Base-by-base conservation (phyloP, 2,888 invertebrate genomes). In the Melanotus villosus region DNA sequence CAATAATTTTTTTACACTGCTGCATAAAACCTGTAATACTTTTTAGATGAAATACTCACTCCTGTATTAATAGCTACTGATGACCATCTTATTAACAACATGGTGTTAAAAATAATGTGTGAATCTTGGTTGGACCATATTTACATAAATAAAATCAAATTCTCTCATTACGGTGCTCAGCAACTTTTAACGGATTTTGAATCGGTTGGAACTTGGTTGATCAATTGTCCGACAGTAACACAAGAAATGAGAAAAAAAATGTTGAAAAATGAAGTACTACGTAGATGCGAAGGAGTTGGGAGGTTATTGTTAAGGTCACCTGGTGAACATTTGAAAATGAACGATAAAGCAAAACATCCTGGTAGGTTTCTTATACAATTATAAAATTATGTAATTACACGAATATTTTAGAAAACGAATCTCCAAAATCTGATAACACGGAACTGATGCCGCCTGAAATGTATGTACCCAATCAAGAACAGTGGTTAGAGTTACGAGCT, bases 381-480 rank as follows among this genome's bases (percentile, higher is more conserved):
- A 6, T 32, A 1, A 10, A 1, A 10, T 10, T 32, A 7, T 34
- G 7, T 7, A 7, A 41, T 9, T 41, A 41, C 14, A 6, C n/a
- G 16, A 9, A 16, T 16, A n/a, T 47, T 68, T 70, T 62, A 79
- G 89, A 78, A 26, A 86, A 87, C 14, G 81, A 85, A 0, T 87
- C 84, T 0, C 80, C 83, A 7, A 80, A 82, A 68, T 83, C 85
- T 0, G 82, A 84, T 18, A 85, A 85, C 45, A 82, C 86, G 41
- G 88, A 89, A 73, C 83, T 92, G 77, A 92, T 96, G 90, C 96
- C 95, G 0, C 93, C 95, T 0, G 96, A 96, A 85, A 95, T 96
- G 95, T 96, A 95, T 81, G 95, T 96, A 7, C 95, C 95, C 1
- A 95, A 96, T 84, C 95, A 96, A 84, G 93, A 94, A 82, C 92